Evolutionary conservation across 2,113 vertebrate species (phyloP).

Genomic region (Dipodomys stephensi): DNA sequence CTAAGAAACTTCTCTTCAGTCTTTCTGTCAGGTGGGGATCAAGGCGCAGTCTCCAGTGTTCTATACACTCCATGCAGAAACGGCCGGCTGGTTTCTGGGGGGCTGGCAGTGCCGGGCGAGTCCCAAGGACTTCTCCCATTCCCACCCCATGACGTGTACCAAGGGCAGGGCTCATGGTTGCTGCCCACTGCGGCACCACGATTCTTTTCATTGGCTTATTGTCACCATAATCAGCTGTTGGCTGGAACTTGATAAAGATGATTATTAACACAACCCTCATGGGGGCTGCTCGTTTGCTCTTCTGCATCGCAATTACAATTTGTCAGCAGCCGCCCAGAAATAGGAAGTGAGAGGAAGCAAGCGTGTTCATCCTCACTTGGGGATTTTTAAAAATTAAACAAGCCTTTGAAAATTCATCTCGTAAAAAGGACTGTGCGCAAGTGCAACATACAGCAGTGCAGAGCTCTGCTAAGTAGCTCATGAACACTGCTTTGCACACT

Average conservation of each 20-base stretch:
- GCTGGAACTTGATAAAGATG: not conserved
- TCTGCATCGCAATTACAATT: not conserved
- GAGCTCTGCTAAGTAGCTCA: no score
- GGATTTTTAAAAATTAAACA: not conserved
- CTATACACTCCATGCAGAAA: no score
- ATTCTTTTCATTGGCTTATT: not conserved
- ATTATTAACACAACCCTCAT: not conserved
- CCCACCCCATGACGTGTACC: not conserved
- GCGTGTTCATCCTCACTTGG: not conserved
- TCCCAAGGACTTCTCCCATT: no score
- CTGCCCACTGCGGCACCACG: not conserved
- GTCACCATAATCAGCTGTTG: not conserved
- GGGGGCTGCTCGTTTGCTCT: not conserved
- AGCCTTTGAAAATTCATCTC: not conserved
- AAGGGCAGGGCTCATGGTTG: rapidly evolving
- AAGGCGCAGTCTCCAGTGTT: no score
- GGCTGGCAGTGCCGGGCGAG: no score
- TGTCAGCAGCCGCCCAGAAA: not conserved
- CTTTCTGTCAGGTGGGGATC: no score
- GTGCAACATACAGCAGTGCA: not conserved
- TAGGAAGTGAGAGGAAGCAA: not conserved
- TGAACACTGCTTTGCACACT: not conserved
- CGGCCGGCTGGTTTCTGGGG: not conserved
- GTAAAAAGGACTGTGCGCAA: not conserved
- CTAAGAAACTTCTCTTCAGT: not conserved